Evolutionary conservation across 2,797 vertebrate genomes (phyloP).

Genomic region (Halcyon leucocephala): DNA sequence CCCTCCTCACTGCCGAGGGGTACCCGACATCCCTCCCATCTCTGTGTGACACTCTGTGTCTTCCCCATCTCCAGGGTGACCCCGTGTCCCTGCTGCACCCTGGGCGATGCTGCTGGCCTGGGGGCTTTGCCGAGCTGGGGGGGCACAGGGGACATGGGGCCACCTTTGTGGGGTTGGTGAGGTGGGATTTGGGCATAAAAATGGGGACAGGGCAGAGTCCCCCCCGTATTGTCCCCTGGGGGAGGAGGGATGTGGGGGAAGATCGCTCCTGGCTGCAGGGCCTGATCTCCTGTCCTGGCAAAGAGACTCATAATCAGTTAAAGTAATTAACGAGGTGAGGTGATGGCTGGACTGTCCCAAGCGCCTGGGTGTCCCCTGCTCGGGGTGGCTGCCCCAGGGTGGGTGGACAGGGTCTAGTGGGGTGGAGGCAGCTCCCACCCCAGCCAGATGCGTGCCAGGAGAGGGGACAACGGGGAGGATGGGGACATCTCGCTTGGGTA

Average conservation of each 20-base stretch:
- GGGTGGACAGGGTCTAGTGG: not conserved
- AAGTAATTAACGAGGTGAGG: not conserved
- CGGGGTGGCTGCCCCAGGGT: not conserved
- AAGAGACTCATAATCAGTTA: not conserved
- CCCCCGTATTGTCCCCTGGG: not conserved
- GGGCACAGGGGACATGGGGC: not conserved
- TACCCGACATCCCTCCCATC: not conserved
- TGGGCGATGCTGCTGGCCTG: accelerated
- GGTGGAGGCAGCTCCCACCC: not conserved
- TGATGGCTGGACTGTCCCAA: accelerated
- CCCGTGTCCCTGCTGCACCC: accelerated
- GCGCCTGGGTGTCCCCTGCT: not conserved
- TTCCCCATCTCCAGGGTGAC: not conserved
- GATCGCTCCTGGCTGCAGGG: not conserved
- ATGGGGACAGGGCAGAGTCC: not conserved
- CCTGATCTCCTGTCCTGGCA: not conserved
- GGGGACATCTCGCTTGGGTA: not conserved
- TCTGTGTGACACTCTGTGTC: not conserved
- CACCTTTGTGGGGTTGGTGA: not conserved
- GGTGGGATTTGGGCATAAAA: not conserved
- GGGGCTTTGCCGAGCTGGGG: accelerated
- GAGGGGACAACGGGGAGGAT: not conserved
- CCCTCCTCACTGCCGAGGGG: accelerated
- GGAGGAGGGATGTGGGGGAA: not conserved
- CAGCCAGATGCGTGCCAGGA: not conserved